Evolutionary conservation across 2,113 vertebrate species (phyloP), one percentile per base, ranked within the genome.

Genomic region (Lagopus leucura): DNA sequence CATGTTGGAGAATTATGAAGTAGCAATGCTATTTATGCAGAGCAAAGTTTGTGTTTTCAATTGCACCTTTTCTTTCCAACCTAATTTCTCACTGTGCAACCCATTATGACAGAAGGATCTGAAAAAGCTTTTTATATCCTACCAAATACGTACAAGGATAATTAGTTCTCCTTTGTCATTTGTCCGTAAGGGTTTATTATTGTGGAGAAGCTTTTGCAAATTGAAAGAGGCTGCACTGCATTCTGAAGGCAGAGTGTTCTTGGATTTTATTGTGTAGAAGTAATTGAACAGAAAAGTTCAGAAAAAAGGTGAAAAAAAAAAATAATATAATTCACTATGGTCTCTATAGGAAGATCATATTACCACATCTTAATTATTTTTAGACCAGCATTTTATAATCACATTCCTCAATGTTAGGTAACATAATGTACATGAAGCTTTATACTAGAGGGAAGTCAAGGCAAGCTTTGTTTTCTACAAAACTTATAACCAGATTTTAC

Each of bases 121-220:
- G 79, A 80, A 88, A 87, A 93, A 93, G 73, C 82, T 89, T 96
- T 96, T 94, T 88, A 89, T 67, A 80, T 64, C 69, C 79, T 83
- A 86, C 73, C 64, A 93, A 95, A 94, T 91, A 88, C 83, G 90
- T 38, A 82, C 60, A 71, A 76, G 50, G 82, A 94, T 94, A 93
- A 96, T 91, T 92, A 94, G 90, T 80, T 92, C 86, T 86, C 93
- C 72, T 94, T 94, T 91, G 90, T 92, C 80, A 81, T 81, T 86
- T 65, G 89, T 88, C 72, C 91, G 61, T 71, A 92, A 93, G 65
- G 61, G 61, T 83, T 94, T 93, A 81, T 86, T 96, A 89, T 95
- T 83, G 79, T 81, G 82, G 64, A 73, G 85, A 93, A 90, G 88
- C 92, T 80, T 91, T 91, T 77, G 50, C 63, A 90, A 93, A 88